Evolutionary conservation across 2,888 invertebrate genomes (phyloP), one percentile per base, ranked within the genome.

Genomic region (Piscicola geometra): DNA sequence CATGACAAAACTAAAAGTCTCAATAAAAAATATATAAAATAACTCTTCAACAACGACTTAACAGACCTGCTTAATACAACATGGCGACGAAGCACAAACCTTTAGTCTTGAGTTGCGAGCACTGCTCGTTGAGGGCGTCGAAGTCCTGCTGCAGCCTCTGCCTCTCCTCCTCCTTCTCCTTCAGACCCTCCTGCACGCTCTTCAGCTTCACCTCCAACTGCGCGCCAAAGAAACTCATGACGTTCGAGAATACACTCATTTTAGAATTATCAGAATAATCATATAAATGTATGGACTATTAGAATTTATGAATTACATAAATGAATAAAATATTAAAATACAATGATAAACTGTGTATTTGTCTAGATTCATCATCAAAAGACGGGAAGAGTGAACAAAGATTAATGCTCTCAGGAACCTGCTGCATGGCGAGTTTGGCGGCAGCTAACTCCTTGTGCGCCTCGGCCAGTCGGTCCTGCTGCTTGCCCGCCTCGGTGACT

Each of bases 131-230:
- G 81, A 97, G 87, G 0, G 91, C 90, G 84, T 98, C 98, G 15
- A 97, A 91, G 79, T 92, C 91, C 85, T 97, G 96, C 86, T 98
- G 97, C 76, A 98, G 88, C 78, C 91, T 89, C 52, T 96, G 89
- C 87, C 96, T 96, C 87, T 94, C 94, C 83, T 92, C 91, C 84
- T 98, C 97, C 0, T 93, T 91, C 84, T 96, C 95, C 76, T 93
- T 91, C 90, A 97, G 93, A 41, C 93, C 93, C 86, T 97, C 97
- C 79, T 92, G 91, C 77, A 98, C 88, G 1, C 94, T 93, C 83
- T 93, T 93, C 90, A 97, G 95, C 77, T 96, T 91, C 75, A 95
- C 95, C 86, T 98, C 98, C 85, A 96, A 93, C 86, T 88, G 81
- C 30, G 32, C n/a, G 66, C 30, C 60, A 69, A 32, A 36, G 36